These are phyloP conservation scores for Molossus alvarezi DNA, from an alignment of 2,797 vertebrate species.

Conservation along the genomic window DNA sequence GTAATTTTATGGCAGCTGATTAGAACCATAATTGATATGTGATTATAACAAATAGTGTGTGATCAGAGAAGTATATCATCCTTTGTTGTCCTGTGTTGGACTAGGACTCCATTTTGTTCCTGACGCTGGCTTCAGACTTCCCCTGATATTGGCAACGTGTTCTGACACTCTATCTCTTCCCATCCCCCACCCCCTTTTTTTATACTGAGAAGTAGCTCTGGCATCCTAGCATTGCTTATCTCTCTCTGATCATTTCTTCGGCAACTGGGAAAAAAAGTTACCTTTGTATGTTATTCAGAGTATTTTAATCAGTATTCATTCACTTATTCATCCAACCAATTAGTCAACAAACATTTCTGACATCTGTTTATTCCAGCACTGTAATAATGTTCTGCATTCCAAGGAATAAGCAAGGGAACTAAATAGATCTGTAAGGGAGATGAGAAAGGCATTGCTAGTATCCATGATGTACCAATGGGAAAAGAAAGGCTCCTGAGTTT, in stretches of 20 bases:
- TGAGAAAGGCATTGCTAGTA: not conserved
- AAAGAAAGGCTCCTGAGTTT: not conserved
- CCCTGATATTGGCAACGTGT: not conserved
- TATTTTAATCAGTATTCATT: conserved; percentile 33
- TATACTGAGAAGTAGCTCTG: not conserved
- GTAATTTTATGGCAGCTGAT: not conserved
- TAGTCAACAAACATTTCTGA: not conserved
- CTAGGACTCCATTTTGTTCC: not conserved
- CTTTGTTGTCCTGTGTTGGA: not conserved
- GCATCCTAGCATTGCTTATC: not conserved
- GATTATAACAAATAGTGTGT: not conserved
- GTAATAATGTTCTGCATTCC: not conserved
- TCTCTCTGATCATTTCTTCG: not conserved
- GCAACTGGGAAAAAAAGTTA: not conserved
- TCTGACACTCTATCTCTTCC: not conserved
- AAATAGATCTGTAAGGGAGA: not conserved
- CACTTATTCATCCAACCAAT: not conserved
- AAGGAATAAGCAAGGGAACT: not conserved
- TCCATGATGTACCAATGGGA: not conserved
- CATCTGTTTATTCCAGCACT: not conserved
- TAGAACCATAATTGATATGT: not conserved
- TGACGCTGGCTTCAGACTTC: not conserved
- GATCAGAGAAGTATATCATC: not conserved
- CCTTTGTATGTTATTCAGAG: not conserved
- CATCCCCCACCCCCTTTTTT: not conserved